Percentiles rank a stretch among this genome's conserved stretches.
These are phyloP conservation scores for Hephaestus fuliginosus DNA, from an alignment of 2,797 vertebrate species.

Conservation along the genomic window DNA sequence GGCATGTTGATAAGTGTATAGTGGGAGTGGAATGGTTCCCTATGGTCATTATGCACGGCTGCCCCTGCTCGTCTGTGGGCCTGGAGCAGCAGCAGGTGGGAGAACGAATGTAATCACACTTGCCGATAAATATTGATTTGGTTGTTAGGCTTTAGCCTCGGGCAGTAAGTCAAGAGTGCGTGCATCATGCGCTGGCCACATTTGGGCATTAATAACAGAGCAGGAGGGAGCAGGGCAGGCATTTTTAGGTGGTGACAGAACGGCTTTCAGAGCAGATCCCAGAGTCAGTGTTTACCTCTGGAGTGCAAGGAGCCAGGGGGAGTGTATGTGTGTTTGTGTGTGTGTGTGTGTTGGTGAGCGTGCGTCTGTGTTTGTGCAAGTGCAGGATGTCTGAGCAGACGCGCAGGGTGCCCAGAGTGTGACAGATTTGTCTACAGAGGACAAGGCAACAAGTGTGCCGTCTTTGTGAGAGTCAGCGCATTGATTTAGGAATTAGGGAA, in stretches of 20 bases:
- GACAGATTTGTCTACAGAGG: constrained; percentile 9
- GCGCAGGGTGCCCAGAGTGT: background rate
- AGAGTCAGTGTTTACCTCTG: constrained; percentile 57
- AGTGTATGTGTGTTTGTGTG: constrained; percentile 17
- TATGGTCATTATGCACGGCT: constrained; percentile 21
- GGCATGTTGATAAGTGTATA: constrained; percentile 33
- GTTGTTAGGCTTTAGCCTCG: constrained; percentile 55
- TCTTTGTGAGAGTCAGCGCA: constrained; percentile 19
- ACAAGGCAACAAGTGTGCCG: constrained; percentile 15
- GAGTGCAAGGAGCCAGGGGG: constrained; percentile 61
- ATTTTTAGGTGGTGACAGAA: constrained; percentile 62
- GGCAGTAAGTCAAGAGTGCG: constrained; percentile 33
- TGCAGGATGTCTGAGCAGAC: constrained; percentile 14
- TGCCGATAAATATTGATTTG: constrained; percentile 78
- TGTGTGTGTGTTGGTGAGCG: constrained; percentile 14
- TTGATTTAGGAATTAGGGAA: constrained; percentile 41
- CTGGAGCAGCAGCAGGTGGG: background rate
- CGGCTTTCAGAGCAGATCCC: constrained; percentile 28
- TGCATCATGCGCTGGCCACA: constrained; percentile 50
- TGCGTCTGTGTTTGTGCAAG: constrained; percentile 4
- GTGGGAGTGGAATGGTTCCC: constrained; percentile 10
- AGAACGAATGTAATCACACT: constrained; percentile 53
- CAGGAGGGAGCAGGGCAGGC: constrained; percentile 13
- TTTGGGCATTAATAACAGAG: constrained; percentile 61
- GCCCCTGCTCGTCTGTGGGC: constrained; percentile 6